Conservation (phyloP, 2,797 vertebrate species). For the Eleutherodactylus coqui region DNA sequence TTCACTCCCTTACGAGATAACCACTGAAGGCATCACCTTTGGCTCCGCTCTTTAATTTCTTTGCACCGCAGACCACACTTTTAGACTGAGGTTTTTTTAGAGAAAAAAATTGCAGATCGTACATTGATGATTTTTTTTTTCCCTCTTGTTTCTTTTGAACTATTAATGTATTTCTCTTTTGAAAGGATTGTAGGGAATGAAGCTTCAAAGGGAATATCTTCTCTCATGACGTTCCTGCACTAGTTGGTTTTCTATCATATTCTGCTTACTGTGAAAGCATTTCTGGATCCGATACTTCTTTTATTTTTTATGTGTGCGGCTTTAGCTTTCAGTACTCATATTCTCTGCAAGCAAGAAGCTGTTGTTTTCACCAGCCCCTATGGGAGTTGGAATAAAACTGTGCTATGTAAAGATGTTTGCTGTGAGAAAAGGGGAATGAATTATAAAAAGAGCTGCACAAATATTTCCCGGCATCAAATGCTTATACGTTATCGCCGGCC, state of each 20-base stretch:
- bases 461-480: conserved; percentile 34
- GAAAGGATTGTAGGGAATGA: conserved; percentile 32
- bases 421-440: conserved; percentile 38
- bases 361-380: conserved; percentile 45
- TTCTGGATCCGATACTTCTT: neutral
- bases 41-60: neutral
- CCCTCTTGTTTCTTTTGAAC: conserved; percentile 23
- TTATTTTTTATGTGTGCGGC: conserved; percentile 34
- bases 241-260: conserved; percentile 29
- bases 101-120: neutral
- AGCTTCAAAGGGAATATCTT: conserved; percentile 53
- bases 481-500: neutral
- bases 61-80: neutral
- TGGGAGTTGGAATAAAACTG: conserved; percentile 50
- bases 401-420: conserved; percentile 46
- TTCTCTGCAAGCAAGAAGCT: conserved; percentile 37
- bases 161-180: conserved; percentile 42
- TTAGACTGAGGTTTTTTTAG: neutral
- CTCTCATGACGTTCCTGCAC: conserved; percentile 32
- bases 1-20: too few species aligned
- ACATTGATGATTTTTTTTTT: neutral
- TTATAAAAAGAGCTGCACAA: conserved; percentile 31
- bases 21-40: neutral
- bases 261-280: conserved; percentile 7
- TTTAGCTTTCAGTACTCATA: conserved; percentile 32